Evolutionary conservation across 2,113 vertebrate genomes (phyloP).

Genomic region (Ailurus styani): DNA sequence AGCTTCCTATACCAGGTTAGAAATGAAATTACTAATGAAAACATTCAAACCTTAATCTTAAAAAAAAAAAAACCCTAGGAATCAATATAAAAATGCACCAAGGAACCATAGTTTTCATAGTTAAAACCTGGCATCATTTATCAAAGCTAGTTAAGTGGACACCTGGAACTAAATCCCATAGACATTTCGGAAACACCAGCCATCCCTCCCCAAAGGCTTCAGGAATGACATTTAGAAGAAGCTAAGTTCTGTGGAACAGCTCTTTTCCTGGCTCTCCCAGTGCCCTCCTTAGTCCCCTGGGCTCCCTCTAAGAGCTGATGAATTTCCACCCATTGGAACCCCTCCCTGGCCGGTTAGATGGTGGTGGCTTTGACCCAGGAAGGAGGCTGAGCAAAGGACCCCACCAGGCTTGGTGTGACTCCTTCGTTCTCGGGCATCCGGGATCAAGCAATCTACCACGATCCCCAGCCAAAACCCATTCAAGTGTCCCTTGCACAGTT

Average conservation of each 20-base stretch:
- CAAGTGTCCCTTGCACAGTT: not conserved
- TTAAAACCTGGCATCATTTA: constrained; percentile 76
- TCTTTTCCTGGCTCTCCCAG: not conserved
- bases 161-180: constrained; percentile 69
- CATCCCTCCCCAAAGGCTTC: constrained; percentile 43
- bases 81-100: constrained; percentile 81
- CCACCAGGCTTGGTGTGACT: not conserved
- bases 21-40: constrained; percentile 78
- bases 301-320: not conserved
- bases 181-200: constrained; percentile 65
- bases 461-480: not conserved
- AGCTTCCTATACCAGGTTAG: constrained; percentile 80
- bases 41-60: constrained; percentile 63
- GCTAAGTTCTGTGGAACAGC: not conserved
- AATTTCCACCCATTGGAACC: not conserved
- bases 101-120: constrained; percentile 77
- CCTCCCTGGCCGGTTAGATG: not conserved
- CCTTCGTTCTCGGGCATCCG: not conserved
- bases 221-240: constrained; percentile 22
- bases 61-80: constrained; percentile 57
- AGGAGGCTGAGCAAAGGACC: not conserved
- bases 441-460: not conserved
- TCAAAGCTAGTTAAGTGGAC: constrained; percentile 72
- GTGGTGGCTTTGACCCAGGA: not conserved
- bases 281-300: constrained; percentile 42